Conservation (phyloP, 2,797 vertebrate species). For the Lemur catta region DNA sequence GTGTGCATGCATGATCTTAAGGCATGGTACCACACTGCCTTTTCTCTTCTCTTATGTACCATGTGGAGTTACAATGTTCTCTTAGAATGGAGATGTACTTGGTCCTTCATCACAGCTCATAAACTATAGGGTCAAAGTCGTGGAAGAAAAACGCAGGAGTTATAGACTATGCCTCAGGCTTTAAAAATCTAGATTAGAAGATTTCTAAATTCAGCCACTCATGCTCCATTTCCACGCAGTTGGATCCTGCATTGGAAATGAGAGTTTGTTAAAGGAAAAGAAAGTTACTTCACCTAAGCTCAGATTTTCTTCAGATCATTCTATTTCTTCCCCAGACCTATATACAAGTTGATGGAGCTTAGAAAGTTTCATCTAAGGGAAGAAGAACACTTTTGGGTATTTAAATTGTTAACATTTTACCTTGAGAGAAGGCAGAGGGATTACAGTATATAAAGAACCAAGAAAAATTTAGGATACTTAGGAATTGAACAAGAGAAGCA, state of each 20-base stretch:
- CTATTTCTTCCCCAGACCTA: neutral
- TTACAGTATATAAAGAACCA: neutral
- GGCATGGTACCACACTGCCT: neutral
- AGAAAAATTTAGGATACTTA: neutral
- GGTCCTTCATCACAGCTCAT: neutral
- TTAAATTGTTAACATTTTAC: conserved; percentile 20
- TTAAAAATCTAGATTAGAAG: neutral
- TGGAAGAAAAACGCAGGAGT: neutral
- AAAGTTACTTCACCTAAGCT: neutral
- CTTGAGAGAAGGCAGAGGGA: neutral
- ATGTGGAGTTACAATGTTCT: neutral
- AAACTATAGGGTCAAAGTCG: neutral
- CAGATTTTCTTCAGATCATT: conserved; percentile 25
- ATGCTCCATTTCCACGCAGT: neutral
- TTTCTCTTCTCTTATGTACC: neutral
- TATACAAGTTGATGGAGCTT: neutral
- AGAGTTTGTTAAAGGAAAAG: neutral
- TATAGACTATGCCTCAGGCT: neutral
- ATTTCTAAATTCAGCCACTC: neutral
- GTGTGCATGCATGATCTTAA: neutral
- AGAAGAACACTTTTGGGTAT: neutral
- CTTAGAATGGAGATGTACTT: neutral
- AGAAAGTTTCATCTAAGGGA: neutral
- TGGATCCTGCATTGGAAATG: neutral
- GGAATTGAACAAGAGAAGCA: neutral